These are phyloP conservation scores for Metaphire vulgaris DNA, from an alignment of 1,140 invertebrate genomes.

Conservation along the genomic window DNA sequence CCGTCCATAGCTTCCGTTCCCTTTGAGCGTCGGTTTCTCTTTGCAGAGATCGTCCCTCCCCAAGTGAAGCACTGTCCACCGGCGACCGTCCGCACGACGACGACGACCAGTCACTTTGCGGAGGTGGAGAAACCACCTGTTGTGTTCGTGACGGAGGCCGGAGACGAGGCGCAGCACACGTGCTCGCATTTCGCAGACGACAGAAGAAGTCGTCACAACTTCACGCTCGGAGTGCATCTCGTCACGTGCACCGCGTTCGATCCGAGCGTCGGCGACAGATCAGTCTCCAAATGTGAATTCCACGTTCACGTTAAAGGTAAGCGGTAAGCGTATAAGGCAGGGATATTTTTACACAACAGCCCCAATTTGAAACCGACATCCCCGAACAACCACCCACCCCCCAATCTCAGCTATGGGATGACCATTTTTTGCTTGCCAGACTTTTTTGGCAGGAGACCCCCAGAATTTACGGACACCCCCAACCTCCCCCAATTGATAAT, in stretches of 20 bases:
- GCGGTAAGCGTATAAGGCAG: too few species aligned
- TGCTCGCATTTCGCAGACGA: conserved; percentile 16
- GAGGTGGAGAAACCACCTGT: conserved; percentile 8
- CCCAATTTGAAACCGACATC: too few species aligned
- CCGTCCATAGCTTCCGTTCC: too few species aligned
- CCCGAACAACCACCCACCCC: too few species aligned
- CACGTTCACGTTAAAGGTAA: conserved; percentile 18
- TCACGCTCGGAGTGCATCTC: conserved; percentile 14
- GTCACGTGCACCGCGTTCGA: conserved; percentile 23
- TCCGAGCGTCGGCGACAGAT: conserved; percentile 15
- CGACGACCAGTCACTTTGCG: background rate
- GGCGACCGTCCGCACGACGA: conserved; percentile 5
- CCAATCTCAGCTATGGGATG: too few species aligned
- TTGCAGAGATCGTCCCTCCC: conserved; percentile 16
- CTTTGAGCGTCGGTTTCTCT: too few species aligned
- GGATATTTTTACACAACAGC: too few species aligned
- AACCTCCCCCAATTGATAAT: too few species aligned
- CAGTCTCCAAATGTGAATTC: conserved; percentile 9
- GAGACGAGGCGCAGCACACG: conserved; percentile 6
- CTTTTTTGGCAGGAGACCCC: too few species aligned
- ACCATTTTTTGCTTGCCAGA: too few species aligned
- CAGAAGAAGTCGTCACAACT: conserved; percentile 2
- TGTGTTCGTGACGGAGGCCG: conserved; percentile 8
- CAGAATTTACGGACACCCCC: too few species aligned
- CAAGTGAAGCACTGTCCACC: conserved; percentile 14